Evolutionary conservation across 1,140 invertebrate species (phyloP), one percentile per base, ranked within the genome.

Genomic region (Dendroctonus valens): DNA sequence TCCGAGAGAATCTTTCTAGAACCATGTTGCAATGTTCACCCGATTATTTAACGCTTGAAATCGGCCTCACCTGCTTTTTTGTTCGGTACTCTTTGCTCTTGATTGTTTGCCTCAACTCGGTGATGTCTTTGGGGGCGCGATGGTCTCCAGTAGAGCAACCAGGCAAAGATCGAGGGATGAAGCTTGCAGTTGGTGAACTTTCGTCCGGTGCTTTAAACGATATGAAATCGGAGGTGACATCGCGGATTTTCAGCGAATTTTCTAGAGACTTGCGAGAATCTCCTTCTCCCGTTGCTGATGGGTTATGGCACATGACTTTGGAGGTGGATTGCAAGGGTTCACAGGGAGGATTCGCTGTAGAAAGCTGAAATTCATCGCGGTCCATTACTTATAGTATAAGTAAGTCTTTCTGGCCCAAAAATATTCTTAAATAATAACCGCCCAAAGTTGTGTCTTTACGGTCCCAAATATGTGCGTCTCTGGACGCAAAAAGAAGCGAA

Each of bases 1-100:
- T 66, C 64, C 15, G 65, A 41, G 41, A 67, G 39, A 55, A 67
- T 42, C 65, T 67, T 67, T 59, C 65, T 67, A 60, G 58, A 53
- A 39, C 5, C 50, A 57, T 6, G 7, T 26, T n/a, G 50, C n/a
- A 52, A 5, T 11, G 11, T 3, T 3, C 3, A 26, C 8, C 8
- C 50, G 9, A 9, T n/a, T 52, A 12, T 52, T 52, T 52, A 11
- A 3, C 7, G 9, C n/a, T 14, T 59, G n/a, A 41, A 40, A 26
- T 61, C 40, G 42, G n/a, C n/a, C 62, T 49, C 44, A 57, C 52
- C 62, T 57, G 41, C 14, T 65, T 55, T 9, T 40, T 40, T 41
- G 53, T 65, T 41, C 53, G 53, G 26, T 63, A 63, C 26, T 63
- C 50, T 54, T 63, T 63, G 11, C 12, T 46, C 54, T 14, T 63